phyloP scores from a whole-genome alignment of 2,797 vertebrate species.

The Rallus crepitans region DNA sequence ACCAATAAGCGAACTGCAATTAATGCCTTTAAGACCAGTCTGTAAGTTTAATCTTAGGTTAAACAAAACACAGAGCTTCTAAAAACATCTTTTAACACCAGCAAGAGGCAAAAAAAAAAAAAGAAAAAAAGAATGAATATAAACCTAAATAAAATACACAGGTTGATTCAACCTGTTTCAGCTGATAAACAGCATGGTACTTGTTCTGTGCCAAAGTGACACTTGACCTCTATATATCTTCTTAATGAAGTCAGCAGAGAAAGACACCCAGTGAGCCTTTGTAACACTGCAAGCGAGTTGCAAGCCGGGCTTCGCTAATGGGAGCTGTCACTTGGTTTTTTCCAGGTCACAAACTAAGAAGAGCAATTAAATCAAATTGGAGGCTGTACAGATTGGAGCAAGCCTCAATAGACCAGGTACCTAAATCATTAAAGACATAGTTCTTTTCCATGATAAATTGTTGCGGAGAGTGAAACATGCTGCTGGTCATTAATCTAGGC shows the following conservation, averaged over 20 bases:
- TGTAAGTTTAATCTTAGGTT: not conserved
- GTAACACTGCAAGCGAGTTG: conserved; percentile 81
- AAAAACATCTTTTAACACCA: not conserved
- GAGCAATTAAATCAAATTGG: conserved; percentile 92
- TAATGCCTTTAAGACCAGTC: conserved; percentile 6
- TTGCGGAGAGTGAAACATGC: conserved; percentile 85
- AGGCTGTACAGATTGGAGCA: conserved; percentile 78
- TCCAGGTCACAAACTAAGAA: conserved; percentile 85
- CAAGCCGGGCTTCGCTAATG: conserved; percentile 83
- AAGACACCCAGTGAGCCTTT: conserved; percentile 79
- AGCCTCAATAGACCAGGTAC: conserved; percentile 83
- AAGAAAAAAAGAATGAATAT: not conserved
- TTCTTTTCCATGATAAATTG: conserved; percentile 95
- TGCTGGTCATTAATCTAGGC: conserved; percentile 87
- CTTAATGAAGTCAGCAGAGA: conserved; percentile 83
- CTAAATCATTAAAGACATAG: conserved; percentile 90
- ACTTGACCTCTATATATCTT: conserved; percentile 82
- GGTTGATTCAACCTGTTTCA: conserved; percentile 66
- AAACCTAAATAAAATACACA: conserved; percentile 46
- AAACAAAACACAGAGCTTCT: conserved; percentile 31
- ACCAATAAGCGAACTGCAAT: conserved; percentile 42
- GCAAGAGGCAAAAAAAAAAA: too few relatives aligned
- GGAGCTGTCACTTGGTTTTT: conserved; percentile 84
- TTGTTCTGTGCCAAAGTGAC: conserved; percentile 68
- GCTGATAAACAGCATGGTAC: conserved; percentile 56